Evolutionary conservation across 2,797 vertebrate genomes (phyloP), one percentile per base, ranked within the genome.

Genomic region (Microhierax caerulescens): DNA sequence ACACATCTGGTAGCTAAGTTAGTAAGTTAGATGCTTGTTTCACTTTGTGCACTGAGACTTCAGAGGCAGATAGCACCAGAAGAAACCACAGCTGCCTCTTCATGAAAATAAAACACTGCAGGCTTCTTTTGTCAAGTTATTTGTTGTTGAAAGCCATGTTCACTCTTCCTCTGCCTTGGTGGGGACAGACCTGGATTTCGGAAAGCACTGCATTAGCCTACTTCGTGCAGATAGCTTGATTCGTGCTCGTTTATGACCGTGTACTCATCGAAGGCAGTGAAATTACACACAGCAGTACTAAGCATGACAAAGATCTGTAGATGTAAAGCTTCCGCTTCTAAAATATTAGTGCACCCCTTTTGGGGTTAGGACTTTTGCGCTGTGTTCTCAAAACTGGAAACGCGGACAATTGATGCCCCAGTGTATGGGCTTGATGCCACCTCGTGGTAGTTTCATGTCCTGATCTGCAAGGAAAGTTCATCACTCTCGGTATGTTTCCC

Each of bases 401-500:
- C 41, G 19, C 41, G 41, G 41, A 18, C 7, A 18, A 17, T 18
- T 27, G 8, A 27, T 34, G 76, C 20, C 37, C 28, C 57, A 72
- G 24, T 25, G 11, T 4, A 27, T 53, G 92, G 24, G 79, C 74
- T 60, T 91, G 76, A 67, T 91, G 96, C 95, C 97, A 95, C 84
- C 97, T 95, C 50, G 95, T 88, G 97, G 97, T 28, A 53, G 21
- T 18, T 86, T 24, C 32, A 6, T 3, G 22, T 54, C 67, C 36
- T 63, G 51, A 21, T 24, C 41, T 25, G 17, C 53, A 63, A 41
- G 25, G n/a, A 25, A 78, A 93, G 28, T 23, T 45, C 72, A 74
- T 9, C 39, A 4, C n/a, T 24, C 15, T 6, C 1, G 3, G 25
- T 21, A 13, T 28, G 16, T 50, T 93, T 50, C 72, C 68, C 41